Evolutionary conservation across 2,888 invertebrate genomes (phyloP), one percentile per base, ranked within the genome.

Genomic region (Eulithis prunata): DNA sequence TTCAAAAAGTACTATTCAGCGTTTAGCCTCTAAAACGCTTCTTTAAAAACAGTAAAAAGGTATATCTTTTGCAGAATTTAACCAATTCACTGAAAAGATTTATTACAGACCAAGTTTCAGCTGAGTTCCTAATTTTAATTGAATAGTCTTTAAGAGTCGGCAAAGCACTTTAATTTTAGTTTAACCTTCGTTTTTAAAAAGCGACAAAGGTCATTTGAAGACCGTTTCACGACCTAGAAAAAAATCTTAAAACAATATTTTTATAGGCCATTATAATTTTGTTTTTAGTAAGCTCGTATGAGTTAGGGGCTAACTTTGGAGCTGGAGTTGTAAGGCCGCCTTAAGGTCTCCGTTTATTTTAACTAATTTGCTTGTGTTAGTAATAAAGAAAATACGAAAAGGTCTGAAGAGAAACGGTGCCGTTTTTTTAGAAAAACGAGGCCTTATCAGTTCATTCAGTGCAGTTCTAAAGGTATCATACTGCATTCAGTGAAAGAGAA

Each of bases 401-500:
- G 45, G n/a, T n/a, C 0, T n/a, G 12, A n/a, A 3, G 8, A n/a
- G n/a, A 14, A n/a, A 49, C 49, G 59, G 6, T 5, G 4, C 6
- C 13, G 52, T 5, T 47, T 59, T 52, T 52, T 45, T 13, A 10
- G n/a, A n/a, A 52, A n/a, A n/a, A 4, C 13, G 10, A 32, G 45
- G 12, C 41, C 36, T 70, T 70, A 71, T 72, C 71, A 64, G 54
- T 51, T 62, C 66, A 68, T 72, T 70, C 70, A 69, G 69, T 73
- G 73, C 77, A 76, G 69, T 73, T 75, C 70, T 51, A 71, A 73
- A 62, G 76, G 75, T 77, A 78, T 79, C 81, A 77, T 75, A 72
- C 76, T 79, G 78, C 75, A 82, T 81, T 84, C 84, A 82, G 75
- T 70, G 79, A 74, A 74, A 74, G 79, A 81, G 84, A 79, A 82